These are phyloP conservation scores for Drosophila histrio DNA, from an alignment of 2,888 invertebrate genomes.

Conservation along the genomic window DNA sequence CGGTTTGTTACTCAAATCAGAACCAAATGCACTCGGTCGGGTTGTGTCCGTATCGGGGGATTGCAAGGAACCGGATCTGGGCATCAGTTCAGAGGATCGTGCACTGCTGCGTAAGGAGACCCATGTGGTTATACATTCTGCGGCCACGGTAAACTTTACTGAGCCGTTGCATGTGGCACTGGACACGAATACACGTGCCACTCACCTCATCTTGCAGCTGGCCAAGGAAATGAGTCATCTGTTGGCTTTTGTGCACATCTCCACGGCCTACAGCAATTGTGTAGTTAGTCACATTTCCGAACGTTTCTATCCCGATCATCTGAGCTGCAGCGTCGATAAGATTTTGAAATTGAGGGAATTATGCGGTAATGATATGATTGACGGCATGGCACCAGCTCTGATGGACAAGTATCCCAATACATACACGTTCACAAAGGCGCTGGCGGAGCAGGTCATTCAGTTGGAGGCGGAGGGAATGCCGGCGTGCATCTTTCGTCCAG, in stretches of 20 bases:
- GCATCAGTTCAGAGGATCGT: constrained; percentile 81
- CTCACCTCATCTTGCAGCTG: constrained; percentile 87
- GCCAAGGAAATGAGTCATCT: constrained; percentile 86
- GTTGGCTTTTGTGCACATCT: constrained; percentile 87
- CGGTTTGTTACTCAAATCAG: constrained; percentile 45
- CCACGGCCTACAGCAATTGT: constrained; percentile 89
- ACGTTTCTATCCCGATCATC: constrained; percentile 80
- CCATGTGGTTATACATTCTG: constrained; percentile 92
- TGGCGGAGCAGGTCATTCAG: constrained; percentile 87
- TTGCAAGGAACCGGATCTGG: constrained; percentile 80
- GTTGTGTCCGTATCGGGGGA: constrained; percentile 83
- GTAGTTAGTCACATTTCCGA: constrained; percentile 82
- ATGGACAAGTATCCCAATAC: constrained; percentile 86
- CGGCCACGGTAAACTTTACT: constrained; percentile 93
- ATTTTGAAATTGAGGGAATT: constrained; percentile 78
- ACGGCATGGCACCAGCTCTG: constrained; percentile 74
- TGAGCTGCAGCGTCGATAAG: constrained; percentile 77
- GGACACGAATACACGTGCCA: constrained; percentile 89
- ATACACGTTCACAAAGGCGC: constrained; percentile 89
- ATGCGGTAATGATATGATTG: constrained; percentile 79
- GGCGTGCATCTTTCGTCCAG: constrained; percentile 88
- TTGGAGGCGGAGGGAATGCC: constrained; percentile 86
- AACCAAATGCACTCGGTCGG: constrained; percentile 76
- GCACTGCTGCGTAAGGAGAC: constrained; percentile 71
- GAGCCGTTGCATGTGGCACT: constrained; percentile 88